phyloP scores from a whole-genome alignment of 2,888 invertebrate species.

The Bembecia ichneumoniformis region DNA sequence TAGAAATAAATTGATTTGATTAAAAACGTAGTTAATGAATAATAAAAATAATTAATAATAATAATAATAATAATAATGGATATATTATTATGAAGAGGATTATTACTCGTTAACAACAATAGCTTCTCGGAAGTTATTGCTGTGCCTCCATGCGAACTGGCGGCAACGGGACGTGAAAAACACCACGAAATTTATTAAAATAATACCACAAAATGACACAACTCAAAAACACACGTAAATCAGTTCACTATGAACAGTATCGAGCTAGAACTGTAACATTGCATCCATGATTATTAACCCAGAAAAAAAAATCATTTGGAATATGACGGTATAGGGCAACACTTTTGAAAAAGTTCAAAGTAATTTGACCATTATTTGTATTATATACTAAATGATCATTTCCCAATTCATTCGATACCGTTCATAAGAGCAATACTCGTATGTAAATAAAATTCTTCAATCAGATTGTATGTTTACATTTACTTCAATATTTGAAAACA shows the following conservation, averaged over 20 bases:
- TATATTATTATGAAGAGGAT: slow-evolving; percentile 70
- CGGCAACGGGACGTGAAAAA: slow-evolving; percentile 54
- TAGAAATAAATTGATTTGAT: slow-evolving; percentile 36
- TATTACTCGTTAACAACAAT: slow-evolving; percentile 90
- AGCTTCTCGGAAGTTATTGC: slow-evolving; percentile 97
- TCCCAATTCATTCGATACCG: not conserved
- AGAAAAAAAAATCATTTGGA: no score
- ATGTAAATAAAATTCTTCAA: no score
- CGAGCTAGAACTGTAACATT: slow-evolving; percentile 10
- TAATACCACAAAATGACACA: slow-evolving; percentile 26
- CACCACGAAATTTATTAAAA: slow-evolving; percentile 55
- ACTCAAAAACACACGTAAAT: slow-evolving; percentile 10
- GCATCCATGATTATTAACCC: no score
- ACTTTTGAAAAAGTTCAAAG: no score
- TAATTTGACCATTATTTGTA: slow-evolving; percentile 2
- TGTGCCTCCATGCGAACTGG: slow-evolving; percentile 95
- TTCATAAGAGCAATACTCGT: not conserved
- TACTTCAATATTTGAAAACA: no score
- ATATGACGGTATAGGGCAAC: no score
- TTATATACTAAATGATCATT: slow-evolving; percentile 4
- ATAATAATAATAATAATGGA: slow-evolving; percentile 61
- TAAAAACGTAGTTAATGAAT: slow-evolving; percentile 52
- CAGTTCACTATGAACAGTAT: slow-evolving; percentile 6
- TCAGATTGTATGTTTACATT: no score
- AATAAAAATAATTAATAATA: slow-evolving; percentile 42